phyloP scores from a whole-genome alignment of 2,797 vertebrate genomes.

The Poeciliopsis presidionis region DNA sequence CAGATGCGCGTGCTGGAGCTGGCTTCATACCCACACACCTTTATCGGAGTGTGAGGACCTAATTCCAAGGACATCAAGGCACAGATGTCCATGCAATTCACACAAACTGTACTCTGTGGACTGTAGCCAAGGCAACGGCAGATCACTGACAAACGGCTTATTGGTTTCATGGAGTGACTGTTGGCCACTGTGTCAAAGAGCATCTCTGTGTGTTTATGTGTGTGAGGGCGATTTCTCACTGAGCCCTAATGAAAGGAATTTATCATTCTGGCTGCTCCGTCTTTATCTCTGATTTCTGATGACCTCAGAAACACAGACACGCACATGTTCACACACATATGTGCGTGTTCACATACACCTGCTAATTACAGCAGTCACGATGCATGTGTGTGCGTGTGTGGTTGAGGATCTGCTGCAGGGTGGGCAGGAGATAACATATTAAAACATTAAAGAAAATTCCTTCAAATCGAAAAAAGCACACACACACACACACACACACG shows the following conservation, averaged over 20 bases:
- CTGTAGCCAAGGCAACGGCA: slow-evolving; percentile 93
- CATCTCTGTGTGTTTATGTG: slow-evolving; percentile 48
- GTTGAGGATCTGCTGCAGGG: slow-evolving; percentile 55
- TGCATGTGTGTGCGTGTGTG: slow-evolving; percentile 32
- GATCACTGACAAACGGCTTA: slow-evolving; percentile 89
- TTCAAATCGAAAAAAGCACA: slow-evolving; percentile 33
- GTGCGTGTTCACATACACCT: not conserved
- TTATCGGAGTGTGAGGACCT: slow-evolving; percentile 49
- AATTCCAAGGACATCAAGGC: slow-evolving; percentile 87
- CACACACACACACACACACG: slow-evolving; percentile 14
- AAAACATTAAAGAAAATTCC: slow-evolving; percentile 56
- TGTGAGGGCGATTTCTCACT: slow-evolving; percentile 23
- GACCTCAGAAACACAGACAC: slow-evolving; percentile 55
- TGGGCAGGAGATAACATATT: slow-evolving; percentile 69
- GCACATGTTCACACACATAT: slow-evolving; percentile 8
- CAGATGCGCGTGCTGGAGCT: not conserved
- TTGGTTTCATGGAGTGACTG: slow-evolving; percentile 92
- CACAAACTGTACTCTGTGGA: slow-evolving; percentile 88
- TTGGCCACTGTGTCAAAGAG: slow-evolving; percentile 74
- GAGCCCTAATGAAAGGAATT: slow-evolving; percentile 75
- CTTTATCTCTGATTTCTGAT: slow-evolving; percentile 89
- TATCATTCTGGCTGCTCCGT: slow-evolving; percentile 83
- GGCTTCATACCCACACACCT: slow-evolving; percentile 40
- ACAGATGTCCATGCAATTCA: slow-evolving; percentile 92
- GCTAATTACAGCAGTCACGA: slow-evolving; percentile 49